Evolutionary conservation across 2,113 vertebrate species (phyloP), one percentile per base, ranked within the genome.

Genomic region (Rafetus swinhoei): DNA sequence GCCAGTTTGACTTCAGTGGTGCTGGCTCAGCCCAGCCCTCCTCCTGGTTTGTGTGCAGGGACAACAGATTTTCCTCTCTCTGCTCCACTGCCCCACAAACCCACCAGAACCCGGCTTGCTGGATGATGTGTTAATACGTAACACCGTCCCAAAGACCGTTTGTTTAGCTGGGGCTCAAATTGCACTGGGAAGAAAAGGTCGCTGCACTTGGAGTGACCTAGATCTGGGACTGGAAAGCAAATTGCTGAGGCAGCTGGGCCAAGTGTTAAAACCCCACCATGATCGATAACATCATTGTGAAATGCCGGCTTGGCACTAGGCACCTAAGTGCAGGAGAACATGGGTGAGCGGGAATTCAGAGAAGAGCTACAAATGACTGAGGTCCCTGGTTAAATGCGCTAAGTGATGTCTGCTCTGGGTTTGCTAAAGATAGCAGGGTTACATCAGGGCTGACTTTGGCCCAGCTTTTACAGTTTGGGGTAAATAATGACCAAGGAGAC

Each of bases 261-360:
- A 5, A 14, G 16, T 2, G 7, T 1, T 53, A 0, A n/a, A 55
- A 11, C 29, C 0, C 1, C 25, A 3, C 27, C 4, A 25, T 77
- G 29, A 1, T 0, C 3, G 2, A 50, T n/a, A 22, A 32, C 14
- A 74, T 45, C n/a, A 7, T n/a, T 57, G 24, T 1, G 0, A 50
- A 45, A 14, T 7, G 15, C 2, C 12, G 4, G 74, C 39, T 39
- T 19, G 8, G 74, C 76, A 4, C 2, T n/a, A n/a, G n/a, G n/a
- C n/a, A n/a, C n/a, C 5, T 1, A 45, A 76, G 45, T 0, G 4
- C 85, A 7, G 60, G 53, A 29, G 0, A 7, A 32, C 0, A 0
- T 50, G 1, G 7, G 3, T 8, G 65, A 35, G 32, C 15, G 18
- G 54, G 39, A n/a, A 15, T 2, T 5, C 21, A 0, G 50, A 77